A percentile compares a stretch with the other conserved stretches of the same genome.
phyloP scores from a whole-genome alignment of 2,113 vertebrate genomes.

The Scalopus aquaticus region DNA sequence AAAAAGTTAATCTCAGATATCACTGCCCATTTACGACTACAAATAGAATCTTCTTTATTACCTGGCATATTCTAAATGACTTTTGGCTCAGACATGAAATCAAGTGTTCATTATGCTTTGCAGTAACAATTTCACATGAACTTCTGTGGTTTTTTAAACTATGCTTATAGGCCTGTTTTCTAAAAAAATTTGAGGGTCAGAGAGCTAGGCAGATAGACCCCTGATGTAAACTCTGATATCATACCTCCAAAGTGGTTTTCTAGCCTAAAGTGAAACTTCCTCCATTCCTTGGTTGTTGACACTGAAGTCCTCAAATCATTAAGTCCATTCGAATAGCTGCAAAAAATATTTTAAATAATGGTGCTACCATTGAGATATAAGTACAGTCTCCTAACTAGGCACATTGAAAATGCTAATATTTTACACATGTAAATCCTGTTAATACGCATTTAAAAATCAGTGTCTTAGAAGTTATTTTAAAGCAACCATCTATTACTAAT shows the following conservation, averaged over 20 bases:
- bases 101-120: not conserved
- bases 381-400: not conserved
- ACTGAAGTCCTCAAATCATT: not conserved
- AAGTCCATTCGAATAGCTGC: not conserved
- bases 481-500: conserved; percentile 1
- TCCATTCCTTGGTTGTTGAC: not conserved
- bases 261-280: not conserved
- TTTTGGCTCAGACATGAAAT: not conserved
- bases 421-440: not conserved
- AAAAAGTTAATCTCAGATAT: not conserved
- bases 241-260: not conserved
- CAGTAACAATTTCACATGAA: not conserved
- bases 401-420: not conserved
- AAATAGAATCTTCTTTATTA: not conserved
- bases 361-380: not conserved
- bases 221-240: not conserved
- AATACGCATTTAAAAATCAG: not conserved
- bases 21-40: not conserved
- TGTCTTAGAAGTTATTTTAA: conserved; percentile 3
- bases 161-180: not conserved
- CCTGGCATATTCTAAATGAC: not conserved
- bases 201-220: not conserved
- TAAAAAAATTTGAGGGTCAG: not conserved
- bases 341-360: not conserved
- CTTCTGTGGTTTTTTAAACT: not conserved